Evolutionary conservation across 2,797 vertebrate species (phyloP), one percentile per base, ranked within the genome.

Genomic region (Phoeniculus purpureus): DNA sequence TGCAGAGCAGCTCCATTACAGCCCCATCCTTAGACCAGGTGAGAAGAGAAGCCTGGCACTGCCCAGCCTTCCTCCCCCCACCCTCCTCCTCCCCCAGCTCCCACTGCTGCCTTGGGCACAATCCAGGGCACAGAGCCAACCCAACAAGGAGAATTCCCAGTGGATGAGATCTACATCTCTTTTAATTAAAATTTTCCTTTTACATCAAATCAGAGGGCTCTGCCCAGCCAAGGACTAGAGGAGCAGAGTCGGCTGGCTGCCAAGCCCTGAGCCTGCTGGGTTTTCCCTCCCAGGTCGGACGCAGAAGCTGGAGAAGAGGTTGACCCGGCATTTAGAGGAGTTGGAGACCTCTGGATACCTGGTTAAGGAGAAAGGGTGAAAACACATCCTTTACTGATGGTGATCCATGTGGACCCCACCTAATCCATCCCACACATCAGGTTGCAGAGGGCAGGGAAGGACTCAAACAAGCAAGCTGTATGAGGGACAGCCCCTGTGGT

Each of bases 391-490:
- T 58, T 27, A 16, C 9, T 23, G 32, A 4, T 19, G 29, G 55
- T 3, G 8, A 72, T 7, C 61, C 54, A 19, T 1, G 1, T 9
- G 25, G 21, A 73, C 6, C 37, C 52, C 89, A 40, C 48, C 40
- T 10, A 16, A 22, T 10, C 34, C 15, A 1, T 11, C 20, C 45
- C 34, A 50, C 1, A 0, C 1, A 0, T 1, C 11, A 62, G 55
- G 78, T 3, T 55, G 29, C 29, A 13, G 40, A 37, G 27, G 21
- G 50, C n/a, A 55, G 56, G 59, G 52, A 51, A 59, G 21, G 31
- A 19, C 15, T 29, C 16, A 1, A 14, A 6, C n/a, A 45, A 66
- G 25, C 0, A 2, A 29, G 8, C 25, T 1, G 0, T 3, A 5
- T 7, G 2, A 8, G 20, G 47, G 40, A 21, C 47, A 74, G 67